A percentile compares a stretch with the other conserved stretches of the same genome.
Conservation (phyloP, 2,113 vertebrate genomes). For the Bujurquina vittata region DNA sequence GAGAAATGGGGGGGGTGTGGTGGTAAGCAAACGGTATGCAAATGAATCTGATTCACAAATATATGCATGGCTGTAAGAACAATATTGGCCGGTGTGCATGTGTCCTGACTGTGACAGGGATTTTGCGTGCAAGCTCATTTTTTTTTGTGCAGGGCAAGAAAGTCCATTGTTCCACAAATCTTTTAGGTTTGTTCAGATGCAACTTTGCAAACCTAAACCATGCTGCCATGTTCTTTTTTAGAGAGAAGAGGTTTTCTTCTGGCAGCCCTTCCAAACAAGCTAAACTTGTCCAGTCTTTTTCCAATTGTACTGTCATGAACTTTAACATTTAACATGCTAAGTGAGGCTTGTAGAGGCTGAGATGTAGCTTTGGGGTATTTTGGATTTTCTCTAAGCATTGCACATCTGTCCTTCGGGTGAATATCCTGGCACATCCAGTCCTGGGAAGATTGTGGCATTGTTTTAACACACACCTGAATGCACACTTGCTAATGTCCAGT, state of each 20-base stretch:
- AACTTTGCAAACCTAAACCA: not conserved
- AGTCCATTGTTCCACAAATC: not conserved
- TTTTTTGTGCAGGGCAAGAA: not conserved
- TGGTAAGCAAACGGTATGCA: not conserved
- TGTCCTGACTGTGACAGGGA: too few relatives aligned
- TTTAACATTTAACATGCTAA: not conserved
- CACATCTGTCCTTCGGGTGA: accelerated
- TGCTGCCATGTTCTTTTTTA: not conserved
- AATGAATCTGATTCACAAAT: not conserved
- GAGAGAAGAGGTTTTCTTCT: not conserved
- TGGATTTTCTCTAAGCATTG: not conserved
- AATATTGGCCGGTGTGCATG: too few relatives aligned
- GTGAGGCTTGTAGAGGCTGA: not conserved
- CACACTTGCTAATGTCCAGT: not conserved
- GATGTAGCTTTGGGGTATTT: not conserved
- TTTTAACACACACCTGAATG: not conserved
- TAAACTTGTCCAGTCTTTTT: not conserved
- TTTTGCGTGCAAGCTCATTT: too few relatives aligned
- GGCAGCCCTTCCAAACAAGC: not conserved
- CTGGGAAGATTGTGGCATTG: not conserved
- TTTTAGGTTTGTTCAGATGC: not conserved
- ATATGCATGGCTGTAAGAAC: too few relatives aligned
- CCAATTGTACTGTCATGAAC: not conserved
- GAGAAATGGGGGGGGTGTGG: not conserved
- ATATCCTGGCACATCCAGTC: not conserved